Percentiles rank a stretch among this genome's conserved stretches.
These are phyloP conservation scores for Herpetotheres cachinnans DNA, from an alignment of 2,113 vertebrate species.

Conservation along the genomic window DNA sequence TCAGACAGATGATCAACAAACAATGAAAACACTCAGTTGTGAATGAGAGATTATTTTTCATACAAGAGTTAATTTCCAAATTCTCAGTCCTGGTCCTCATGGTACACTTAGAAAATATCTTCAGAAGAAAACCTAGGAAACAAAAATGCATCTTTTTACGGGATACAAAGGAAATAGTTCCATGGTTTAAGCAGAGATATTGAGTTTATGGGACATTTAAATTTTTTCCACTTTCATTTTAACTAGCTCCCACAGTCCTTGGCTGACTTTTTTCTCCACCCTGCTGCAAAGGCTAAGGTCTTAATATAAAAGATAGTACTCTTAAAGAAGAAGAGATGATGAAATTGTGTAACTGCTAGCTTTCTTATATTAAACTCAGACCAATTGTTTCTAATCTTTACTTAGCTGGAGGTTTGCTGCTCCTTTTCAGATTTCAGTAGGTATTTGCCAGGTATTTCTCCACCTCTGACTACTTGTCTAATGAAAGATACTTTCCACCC, in stretches of 20 bases:
- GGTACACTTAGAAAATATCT: not conserved
- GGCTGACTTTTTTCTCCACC: not conserved
- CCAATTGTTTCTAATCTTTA: not conserved
- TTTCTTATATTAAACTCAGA: not conserved
- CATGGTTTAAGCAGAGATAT: not conserved
- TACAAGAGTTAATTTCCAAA: not conserved
- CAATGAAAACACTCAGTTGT: rapidly evolving
- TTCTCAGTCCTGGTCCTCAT: not conserved
- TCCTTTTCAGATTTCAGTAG: not conserved
- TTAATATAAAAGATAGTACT: not conserved
- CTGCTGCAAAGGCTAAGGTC: not conserved
- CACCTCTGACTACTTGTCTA: not conserved
- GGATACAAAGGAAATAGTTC: not conserved
- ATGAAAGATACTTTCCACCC: not conserved
- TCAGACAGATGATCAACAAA: not conserved
- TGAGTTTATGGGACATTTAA: not conserved
- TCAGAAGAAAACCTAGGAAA: not conserved
- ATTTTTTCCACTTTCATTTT: not conserved
- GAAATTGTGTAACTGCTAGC: not conserved
- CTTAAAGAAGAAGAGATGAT: not conserved
- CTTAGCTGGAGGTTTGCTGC: not conserved
- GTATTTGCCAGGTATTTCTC: not conserved
- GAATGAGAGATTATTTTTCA: not conserved
- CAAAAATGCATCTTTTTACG: not conserved
- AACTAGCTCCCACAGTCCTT: not conserved